phyloP scores from a whole-genome alignment of 1,140 invertebrate genomes.

The Calliopsis andreniformis region DNA sequence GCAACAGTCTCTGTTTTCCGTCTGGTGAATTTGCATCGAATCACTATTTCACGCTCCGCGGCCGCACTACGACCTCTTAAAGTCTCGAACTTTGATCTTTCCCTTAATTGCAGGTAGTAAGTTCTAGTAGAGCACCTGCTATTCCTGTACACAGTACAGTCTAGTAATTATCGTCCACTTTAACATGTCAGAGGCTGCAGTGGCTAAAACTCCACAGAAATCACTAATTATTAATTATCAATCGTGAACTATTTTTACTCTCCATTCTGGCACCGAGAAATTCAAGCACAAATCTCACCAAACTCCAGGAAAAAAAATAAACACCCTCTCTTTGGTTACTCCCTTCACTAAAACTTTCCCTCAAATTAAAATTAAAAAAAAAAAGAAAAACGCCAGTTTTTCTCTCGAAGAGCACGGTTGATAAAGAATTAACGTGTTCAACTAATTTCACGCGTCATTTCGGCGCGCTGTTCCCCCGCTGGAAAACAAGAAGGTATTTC shows the following conservation, averaged over 20 bases:
- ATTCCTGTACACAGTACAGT: background rate
- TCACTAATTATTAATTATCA: too few relatives aligned
- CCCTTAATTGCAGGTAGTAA: background rate
- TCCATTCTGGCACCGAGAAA: too few relatives aligned
- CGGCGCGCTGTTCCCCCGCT: background rate
- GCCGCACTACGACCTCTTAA: too few relatives aligned
- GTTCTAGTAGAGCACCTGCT: background rate
- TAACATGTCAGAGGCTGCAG: too few relatives aligned
- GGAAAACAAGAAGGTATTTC: background rate
- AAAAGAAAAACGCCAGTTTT: background rate
- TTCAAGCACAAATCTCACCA: too few relatives aligned
- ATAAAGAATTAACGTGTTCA: background rate
- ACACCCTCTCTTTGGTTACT: too few relatives aligned
- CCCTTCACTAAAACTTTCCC: too few relatives aligned
- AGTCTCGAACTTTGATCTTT: background rate
- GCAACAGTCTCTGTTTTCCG: background rate
- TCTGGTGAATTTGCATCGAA: constrained; percentile 2
- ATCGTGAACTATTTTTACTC: too few relatives aligned
- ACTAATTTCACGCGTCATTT: constrained; percentile 6
- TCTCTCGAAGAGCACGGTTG: background rate
- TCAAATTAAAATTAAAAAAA: background rate
- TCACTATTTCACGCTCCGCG: background rate
- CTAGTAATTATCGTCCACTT: background rate
- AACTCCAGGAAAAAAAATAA: too few relatives aligned
- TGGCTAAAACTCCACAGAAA: too few relatives aligned